Conservation (phyloP, 1,140 invertebrate genomes). For the Philaenus spumarius region DNA sequence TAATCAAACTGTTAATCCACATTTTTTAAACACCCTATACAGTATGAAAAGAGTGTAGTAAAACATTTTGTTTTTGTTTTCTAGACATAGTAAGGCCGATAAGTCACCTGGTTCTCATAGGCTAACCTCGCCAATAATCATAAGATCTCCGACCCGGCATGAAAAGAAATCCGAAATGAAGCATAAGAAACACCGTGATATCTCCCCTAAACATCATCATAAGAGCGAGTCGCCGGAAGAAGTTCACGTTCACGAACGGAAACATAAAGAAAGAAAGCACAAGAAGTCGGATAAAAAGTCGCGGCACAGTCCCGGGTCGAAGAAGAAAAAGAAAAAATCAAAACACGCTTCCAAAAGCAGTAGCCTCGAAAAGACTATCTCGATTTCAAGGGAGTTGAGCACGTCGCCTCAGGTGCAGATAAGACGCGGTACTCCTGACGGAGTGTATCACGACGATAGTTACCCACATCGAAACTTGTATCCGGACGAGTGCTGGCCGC, state of each 20-base stretch:
- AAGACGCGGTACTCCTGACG: too few species aligned
- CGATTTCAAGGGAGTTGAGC: slow-evolving; percentile 8
- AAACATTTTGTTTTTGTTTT: too few species aligned
- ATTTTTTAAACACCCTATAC: too few species aligned
- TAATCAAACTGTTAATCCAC: too few species aligned
- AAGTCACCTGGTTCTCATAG: slow-evolving; percentile 1
- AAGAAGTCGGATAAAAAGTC: slow-evolving; percentile 53
- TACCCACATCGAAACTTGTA: too few species aligned
- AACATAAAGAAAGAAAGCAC: slow-evolving; percentile 49
- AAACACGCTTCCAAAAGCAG: slow-evolving; percentile 57
- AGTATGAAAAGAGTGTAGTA: too few species aligned
- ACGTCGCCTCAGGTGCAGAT: slow-evolving; percentile 17
- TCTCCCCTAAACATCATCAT: background rate
- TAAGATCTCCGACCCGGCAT: slow-evolving; percentile 1
- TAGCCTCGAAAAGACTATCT: slow-evolving; percentile 40
- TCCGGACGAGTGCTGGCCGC: too few species aligned
- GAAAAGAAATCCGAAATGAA: slow-evolving; percentile 7
- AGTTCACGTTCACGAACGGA: slow-evolving; percentile 22
- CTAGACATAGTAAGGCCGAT: too few species aligned
- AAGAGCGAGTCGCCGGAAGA: background rate
- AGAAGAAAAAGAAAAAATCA: slow-evolving; percentile 61
- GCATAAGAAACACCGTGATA: slow-evolving; percentile 4
- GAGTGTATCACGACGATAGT: too few species aligned
- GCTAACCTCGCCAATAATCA: background rate
- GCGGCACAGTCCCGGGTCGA: slow-evolving; percentile 42